Evolutionary conservation across 2,113 vertebrate genomes (phyloP).

Genomic region (Pogonocichla stellata): DNA sequence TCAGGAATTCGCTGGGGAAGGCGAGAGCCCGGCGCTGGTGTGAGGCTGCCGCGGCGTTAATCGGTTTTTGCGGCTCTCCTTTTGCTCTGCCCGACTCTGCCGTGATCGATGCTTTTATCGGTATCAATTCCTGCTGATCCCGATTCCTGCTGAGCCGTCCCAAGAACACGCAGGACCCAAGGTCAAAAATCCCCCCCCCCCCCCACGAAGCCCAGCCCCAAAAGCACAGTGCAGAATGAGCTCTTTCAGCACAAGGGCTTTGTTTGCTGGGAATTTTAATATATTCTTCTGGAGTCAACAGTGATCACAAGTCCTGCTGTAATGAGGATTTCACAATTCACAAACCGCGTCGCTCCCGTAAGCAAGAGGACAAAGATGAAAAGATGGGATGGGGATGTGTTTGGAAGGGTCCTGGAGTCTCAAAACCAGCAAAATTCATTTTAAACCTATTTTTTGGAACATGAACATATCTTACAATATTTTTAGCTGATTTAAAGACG

Average conservation of each 20-base stretch:
- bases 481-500: background rate
- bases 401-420: background rate
- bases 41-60: background rate
- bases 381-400: background rate
- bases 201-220: background rate
- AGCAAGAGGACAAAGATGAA: background rate
- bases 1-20: background rate
- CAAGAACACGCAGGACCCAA: background rate
- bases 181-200: background rate
- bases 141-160: background rate
- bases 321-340: background rate
- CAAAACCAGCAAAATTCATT: background rate
- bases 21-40: background rate
- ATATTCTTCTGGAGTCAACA: background rate
- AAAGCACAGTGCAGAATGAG: background rate
- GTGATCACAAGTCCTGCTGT: background rate
- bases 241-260: constrained; percentile 28
- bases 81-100: too few relatives aligned
- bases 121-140: background rate
- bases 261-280: constrained; percentile 36
- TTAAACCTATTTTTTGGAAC: background rate
- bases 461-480: accelerated
- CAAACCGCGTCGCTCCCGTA: accelerated
- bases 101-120: background rate
- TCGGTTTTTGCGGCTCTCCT: too few relatives aligned